Evolutionary conservation across 2,888 invertebrate species (phyloP), one percentile per base, ranked within the genome.

Genomic region (Ophioninae sp.): DNA sequence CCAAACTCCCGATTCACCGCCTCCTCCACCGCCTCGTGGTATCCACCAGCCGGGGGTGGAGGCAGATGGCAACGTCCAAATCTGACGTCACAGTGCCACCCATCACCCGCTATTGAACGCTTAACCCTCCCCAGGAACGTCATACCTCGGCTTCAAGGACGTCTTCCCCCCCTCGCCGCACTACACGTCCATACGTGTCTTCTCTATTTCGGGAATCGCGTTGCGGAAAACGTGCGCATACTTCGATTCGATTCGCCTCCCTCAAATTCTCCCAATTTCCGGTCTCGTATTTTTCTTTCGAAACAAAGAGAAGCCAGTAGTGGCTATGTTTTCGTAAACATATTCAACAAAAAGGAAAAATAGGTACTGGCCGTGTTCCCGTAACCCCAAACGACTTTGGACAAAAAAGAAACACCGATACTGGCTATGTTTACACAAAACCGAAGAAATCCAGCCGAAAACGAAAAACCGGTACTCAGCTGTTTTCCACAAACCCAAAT

Each of bases 61-160:
- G 51, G 69, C 69, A 81, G 85, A 83, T 87, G 85, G 86, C 86
- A 85, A 84, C 86, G 87, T 88, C 51, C 86, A 83, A 88, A 86
- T 84, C 88, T 92, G 91, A 92, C 92, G 92, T 92, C 91, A 91
- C 88, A 79, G 83, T 84, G 85, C 88, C 91, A 91, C 91, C 91
- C 90, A 88, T 90, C 88, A 88, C 89, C 90, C 88, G 89, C 88
- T 90, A 92, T 91, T 90, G 91, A 92, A 88, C 92, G 88, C 22
- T 72, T 30, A 58, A 87, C 86, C 85, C 23, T 51, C 51, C 51
- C 51, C 5, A 51, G 80, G 83, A 88, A 91, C 92, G 92, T 92
- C 92, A 92, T 90, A 86, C 87, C 88, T 87, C 88, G 87, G 87
- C 89, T 82, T 87, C 92, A 92, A 92, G 92, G 92, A 92, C 92